Evolutionary conservation across 53 echinoderm and acorn worm species (phyloP).

Genomic region (Holothuria scabra): DNA sequence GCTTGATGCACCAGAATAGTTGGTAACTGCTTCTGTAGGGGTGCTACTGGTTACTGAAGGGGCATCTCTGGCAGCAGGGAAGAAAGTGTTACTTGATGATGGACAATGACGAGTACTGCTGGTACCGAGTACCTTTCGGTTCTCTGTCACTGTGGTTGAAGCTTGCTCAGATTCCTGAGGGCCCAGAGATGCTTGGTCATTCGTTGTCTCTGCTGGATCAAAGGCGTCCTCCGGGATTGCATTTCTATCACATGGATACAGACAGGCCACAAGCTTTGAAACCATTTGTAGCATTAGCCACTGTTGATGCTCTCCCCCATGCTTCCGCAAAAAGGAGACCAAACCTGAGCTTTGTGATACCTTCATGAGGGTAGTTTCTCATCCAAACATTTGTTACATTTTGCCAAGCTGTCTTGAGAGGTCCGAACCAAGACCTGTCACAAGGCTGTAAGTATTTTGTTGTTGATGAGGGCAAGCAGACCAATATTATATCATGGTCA

Average conservation of each 20-base stretch:
- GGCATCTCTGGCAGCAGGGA: no score
- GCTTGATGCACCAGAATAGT: no score
- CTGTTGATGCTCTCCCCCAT: conserved; percentile 49
- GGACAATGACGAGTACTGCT: no score
- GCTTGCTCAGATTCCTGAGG: neutral
- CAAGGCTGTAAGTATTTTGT: conserved; percentile 63
- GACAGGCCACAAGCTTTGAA: conserved; percentile 23
- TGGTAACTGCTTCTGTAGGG: no score
- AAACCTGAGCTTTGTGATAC: conserved; percentile 57
- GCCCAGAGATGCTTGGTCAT: neutral
- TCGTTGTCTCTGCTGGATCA: neutral
- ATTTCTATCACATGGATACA: conserved; percentile 25
- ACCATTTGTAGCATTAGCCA: conserved; percentile 44
- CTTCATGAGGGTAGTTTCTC: conserved; percentile 25
- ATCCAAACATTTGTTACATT: conserved; percentile 33
- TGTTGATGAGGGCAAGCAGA: conserved; percentile 50
- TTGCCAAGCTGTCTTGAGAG: conserved; percentile 43
- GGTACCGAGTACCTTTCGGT: neutral
- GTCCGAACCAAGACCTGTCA: conserved; percentile 48
- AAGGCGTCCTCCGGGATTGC: conserved; percentile 39
- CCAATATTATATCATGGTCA: conserved; percentile 19
- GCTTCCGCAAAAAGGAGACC: conserved; percentile 24
- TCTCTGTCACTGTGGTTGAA: neutral
- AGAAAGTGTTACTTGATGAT: no score
- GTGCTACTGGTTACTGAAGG: no score